Percentiles rank a stretch among this genome's conserved stretches.
Evolutionary conservation across 1,140 invertebrate genomes (phyloP).

Genomic region (Aphelenchoides avenae): DNA sequence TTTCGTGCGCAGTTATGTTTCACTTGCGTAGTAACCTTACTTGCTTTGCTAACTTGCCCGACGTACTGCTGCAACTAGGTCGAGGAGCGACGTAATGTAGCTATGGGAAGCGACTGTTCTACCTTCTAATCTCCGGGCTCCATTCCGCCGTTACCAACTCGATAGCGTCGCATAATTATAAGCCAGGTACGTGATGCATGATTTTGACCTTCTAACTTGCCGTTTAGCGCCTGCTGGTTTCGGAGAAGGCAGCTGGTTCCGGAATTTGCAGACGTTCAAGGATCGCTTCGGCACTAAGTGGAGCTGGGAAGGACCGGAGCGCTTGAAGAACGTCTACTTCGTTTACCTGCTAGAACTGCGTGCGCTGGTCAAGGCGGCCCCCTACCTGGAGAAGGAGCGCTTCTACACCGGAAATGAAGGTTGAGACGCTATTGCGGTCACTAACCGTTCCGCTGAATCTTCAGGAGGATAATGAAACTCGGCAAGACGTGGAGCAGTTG

Average conservation of each 20-base stretch:
- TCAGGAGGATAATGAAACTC: slow-evolving; percentile 77
- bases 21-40: no score
- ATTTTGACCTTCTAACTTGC: slow-evolving; percentile 1
- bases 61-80: no score
- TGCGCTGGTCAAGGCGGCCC: slow-evolving; percentile 85
- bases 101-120: slow-evolving; percentile 91
- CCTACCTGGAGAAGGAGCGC: slow-evolving; percentile 79
- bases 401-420: slow-evolving; percentile 90
- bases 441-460: no score
- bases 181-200: slow-evolving; percentile 51
- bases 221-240: slow-evolving; percentile 57
- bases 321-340: slow-evolving; percentile 95
- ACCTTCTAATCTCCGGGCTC: slow-evolving; percentile 87
- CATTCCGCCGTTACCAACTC: slow-evolving; percentile 92
- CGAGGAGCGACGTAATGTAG: no score
- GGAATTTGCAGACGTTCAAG: slow-evolving; percentile 71
- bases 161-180: slow-evolving; percentile 57
- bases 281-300: slow-evolving; percentile 78
- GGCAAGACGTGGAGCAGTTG: slow-evolving; percentile 76
- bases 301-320: slow-evolving; percentile 81
- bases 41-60: no score
- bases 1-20: slow-evolving; percentile 49
- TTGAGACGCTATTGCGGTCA: neutral
- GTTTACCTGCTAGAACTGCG: slow-evolving; percentile 83
- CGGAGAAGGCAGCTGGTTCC: slow-evolving; percentile 74